phyloP scores from a whole-genome alignment of 2,113 vertebrate genomes.

The Dromas ardeola region DNA sequence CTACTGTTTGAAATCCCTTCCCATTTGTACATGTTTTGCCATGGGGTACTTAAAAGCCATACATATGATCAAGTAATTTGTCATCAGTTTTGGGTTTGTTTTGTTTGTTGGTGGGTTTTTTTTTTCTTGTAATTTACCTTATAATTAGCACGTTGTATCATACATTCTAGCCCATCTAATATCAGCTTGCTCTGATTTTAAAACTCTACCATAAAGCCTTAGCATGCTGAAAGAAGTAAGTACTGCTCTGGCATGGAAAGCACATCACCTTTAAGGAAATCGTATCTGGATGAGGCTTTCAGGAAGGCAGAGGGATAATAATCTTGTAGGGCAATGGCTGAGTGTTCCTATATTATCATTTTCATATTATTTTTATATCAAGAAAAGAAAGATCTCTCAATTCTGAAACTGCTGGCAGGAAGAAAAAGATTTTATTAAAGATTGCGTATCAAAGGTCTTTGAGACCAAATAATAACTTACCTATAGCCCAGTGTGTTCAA shows the following conservation, averaged over 20 bases:
- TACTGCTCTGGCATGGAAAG: neutral
- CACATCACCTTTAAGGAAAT: neutral
- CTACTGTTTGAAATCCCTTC: neutral
- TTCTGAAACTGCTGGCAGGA: neutral
- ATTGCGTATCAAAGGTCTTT: neutral
- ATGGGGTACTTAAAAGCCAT: neutral
- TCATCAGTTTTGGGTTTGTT: neutral
- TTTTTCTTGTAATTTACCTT: neutral
- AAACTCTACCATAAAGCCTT: neutral
- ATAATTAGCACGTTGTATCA: neutral
- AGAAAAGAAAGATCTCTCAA: neutral
- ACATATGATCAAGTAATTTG: neutral
- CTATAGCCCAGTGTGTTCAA: neutral
- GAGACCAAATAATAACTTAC: neutral
- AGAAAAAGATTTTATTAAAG: neutral
- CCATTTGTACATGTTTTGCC: neutral
- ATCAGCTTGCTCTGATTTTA: neutral
- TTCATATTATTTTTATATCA: neutral
- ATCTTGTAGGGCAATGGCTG: neutral
- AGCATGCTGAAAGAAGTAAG: neutral
- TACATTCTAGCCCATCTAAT: neutral
- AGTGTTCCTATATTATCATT: neutral
- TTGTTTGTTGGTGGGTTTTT: neutral
- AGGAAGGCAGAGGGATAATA: neutral
- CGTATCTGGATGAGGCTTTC: neutral